Evolutionary conservation across 2,113 vertebrate species (phyloP).

Genomic region (Brachypodius melanocephalos): DNA sequence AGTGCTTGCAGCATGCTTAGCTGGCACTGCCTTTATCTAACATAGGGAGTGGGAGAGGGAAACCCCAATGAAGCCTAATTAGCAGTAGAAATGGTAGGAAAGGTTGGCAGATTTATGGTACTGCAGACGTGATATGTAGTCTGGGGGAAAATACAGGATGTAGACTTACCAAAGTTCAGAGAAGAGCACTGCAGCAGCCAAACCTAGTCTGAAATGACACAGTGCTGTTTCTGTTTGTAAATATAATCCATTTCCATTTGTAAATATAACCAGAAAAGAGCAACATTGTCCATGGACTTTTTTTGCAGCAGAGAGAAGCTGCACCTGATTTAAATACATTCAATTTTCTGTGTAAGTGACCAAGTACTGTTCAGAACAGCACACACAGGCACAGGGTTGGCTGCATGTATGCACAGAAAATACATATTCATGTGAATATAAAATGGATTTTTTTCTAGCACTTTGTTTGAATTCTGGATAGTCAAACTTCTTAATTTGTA

Average conservation of each 20-base stretch:
- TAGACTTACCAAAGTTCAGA: background rate
- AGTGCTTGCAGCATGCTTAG: background rate
- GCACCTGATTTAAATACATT: background rate
- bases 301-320: background rate
- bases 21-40: background rate
- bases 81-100: background rate
- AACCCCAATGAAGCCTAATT: background rate
- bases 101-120: background rate
- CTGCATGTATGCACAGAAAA: background rate
- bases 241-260: background rate
- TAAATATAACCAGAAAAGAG: background rate
- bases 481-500: background rate
- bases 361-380: background rate
- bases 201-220: background rate
- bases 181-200: background rate
- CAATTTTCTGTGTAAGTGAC: background rate
- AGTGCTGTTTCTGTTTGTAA: background rate
- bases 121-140: background rate
- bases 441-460: background rate
- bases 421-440: background rate
- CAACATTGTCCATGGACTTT: background rate
- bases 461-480: background rate
- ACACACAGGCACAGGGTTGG: background rate
- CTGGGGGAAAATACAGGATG: background rate
- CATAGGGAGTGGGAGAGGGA: fast-evolving